Evolutionary conservation across 2,888 invertebrate species (phyloP).

Genomic region (Gymnosoma rotundatum): DNA sequence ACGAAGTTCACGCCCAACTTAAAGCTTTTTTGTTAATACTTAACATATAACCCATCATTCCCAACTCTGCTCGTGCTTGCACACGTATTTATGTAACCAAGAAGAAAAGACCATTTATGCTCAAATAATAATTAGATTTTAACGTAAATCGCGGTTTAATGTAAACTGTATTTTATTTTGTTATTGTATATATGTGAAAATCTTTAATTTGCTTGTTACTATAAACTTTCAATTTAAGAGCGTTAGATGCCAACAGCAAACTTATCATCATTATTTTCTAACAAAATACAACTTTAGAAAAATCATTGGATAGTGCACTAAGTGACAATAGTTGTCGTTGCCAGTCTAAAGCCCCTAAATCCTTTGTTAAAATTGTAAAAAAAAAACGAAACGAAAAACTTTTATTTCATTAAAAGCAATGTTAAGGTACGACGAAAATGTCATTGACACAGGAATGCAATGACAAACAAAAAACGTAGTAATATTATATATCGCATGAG

Average conservation of each 20-base stretch:
- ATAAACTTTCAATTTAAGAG: not conserved
- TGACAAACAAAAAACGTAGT: not conserved
- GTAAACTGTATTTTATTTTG: too few relatives aligned
- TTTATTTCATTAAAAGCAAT: slow-evolving; percentile 22
- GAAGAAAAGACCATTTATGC: too few relatives aligned
- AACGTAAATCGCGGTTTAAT: too few relatives aligned
- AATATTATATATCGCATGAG: not conserved
- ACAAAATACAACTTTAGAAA: not conserved
- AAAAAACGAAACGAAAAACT: slow-evolving; percentile 3
- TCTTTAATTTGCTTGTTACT: not conserved
- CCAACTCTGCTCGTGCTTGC: too few relatives aligned
- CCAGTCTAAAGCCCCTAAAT: slow-evolving; percentile 28
- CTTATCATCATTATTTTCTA: slow-evolving; percentile 6
- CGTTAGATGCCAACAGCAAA: not conserved
- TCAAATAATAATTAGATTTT: too few relatives aligned
- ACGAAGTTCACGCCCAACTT: too few relatives aligned
- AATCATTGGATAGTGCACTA: not conserved
- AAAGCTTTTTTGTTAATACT: too few relatives aligned
- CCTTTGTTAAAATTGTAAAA: slow-evolving; percentile 50
- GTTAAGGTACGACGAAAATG: slow-evolving; percentile 27
- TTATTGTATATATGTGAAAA: too few relatives aligned
- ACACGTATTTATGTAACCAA: too few relatives aligned
- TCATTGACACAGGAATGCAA: slow-evolving; percentile 45
- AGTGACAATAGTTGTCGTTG: slow-evolving; percentile 26
- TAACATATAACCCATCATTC: too few relatives aligned